Conservation (phyloP, 2,797 vertebrate genomes). For the Pseudochirops cupreus region DNA sequence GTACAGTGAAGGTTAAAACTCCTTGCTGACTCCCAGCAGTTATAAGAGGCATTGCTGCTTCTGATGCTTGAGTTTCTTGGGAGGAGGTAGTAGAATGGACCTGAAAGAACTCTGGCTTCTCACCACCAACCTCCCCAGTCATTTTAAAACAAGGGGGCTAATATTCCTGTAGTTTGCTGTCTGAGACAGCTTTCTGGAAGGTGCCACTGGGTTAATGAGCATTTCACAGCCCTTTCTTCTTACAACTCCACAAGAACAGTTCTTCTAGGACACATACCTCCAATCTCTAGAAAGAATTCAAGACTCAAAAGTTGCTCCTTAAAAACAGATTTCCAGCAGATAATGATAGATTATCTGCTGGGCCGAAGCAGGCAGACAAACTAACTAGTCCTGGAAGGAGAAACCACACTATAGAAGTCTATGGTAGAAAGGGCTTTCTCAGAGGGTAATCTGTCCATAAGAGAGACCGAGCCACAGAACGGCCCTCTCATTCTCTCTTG, state of each 20-base stretch:
- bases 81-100: neutral
- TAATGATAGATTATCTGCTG: neutral
- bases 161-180: neutral
- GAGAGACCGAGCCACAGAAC: neutral
- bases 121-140: neutral
- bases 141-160: conserved; percentile 2
- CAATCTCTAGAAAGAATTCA: neutral
- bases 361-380: neutral
- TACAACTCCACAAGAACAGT: neutral
- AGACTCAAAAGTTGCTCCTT: neutral
- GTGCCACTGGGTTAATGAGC: neutral
- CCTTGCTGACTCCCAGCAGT: conserved; percentile 1
- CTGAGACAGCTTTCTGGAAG: neutral
- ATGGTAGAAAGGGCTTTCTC: neutral
- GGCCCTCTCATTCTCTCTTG: neutral
- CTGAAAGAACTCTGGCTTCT: neutral
- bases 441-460: neutral
- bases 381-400: neutral
- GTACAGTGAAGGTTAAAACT: conserved; percentile 3
- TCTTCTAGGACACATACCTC: neutral
- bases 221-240: neutral
- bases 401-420: neutral
- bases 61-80: neutral
- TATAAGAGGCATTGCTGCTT: neutral
- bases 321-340: neutral